Conservation (phyloP, 2,113 vertebrate species). For the Sinocyclocheilus anophthalmus region DNA sequence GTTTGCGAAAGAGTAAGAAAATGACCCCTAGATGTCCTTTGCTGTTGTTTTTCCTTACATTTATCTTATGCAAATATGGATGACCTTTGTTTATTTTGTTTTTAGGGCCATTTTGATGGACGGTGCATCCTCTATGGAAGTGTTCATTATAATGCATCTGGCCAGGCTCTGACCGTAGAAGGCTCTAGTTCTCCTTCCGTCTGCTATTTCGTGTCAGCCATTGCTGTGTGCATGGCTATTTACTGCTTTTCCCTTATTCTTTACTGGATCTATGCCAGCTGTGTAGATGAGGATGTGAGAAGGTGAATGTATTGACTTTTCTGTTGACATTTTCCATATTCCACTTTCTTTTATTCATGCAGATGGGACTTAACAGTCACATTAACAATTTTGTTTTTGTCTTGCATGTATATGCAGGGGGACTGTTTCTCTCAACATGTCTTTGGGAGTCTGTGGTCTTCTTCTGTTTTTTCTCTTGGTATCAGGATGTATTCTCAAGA, state of each 20-base stretch:
- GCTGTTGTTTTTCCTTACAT: not conserved
- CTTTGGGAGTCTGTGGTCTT: slow-evolving; percentile 63
- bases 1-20: not conserved
- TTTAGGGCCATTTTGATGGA: slow-evolving; percentile 78
- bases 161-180: slow-evolving; percentile 59
- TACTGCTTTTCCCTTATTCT: slow-evolving; percentile 80
- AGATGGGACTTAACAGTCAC: not conserved
- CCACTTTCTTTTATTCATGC: not conserved
- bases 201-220: slow-evolving; percentile 79
- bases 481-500: slow-evolving; percentile 79
- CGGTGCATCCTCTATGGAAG: slow-evolving; percentile 81
- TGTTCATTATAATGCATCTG: slow-evolving; percentile 66
- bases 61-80: not conserved
- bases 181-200: slow-evolving; percentile 72
- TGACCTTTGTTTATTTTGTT: not conserved
- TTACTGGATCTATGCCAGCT: slow-evolving; percentile 79
- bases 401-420: slow-evolving; percentile 64
- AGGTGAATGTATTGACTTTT: slow-evolving; percentile 65
- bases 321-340: not conserved
- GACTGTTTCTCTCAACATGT: slow-evolving; percentile 68
- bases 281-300: slow-evolving; percentile 69
- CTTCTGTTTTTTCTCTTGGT: slow-evolving; percentile 82
- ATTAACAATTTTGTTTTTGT: not conserved
- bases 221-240: slow-evolving; percentile 76
- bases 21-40: not conserved